Conservation (phyloP, 2,888 invertebrate species). For the Himalopsyche tibetana region DNA sequence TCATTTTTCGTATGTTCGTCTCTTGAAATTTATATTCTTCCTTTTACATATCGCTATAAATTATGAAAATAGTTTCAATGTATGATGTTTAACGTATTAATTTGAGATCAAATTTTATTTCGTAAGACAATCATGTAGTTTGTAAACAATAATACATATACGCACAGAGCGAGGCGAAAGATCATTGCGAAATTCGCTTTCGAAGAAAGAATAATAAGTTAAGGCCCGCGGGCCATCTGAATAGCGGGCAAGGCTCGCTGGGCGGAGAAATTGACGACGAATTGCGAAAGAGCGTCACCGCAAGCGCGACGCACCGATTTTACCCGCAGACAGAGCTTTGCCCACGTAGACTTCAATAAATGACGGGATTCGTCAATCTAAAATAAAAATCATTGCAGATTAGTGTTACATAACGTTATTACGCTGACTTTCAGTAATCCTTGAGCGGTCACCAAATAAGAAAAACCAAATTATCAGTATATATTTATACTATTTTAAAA, state of each 20-base stretch:
- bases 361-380: constrained; percentile 16
- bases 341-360: constrained; percentile 8
- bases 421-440: constrained; percentile 7
- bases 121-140: neutral
- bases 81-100: too few species aligned
- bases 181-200: constrained; percentile 38
- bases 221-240: constrained; percentile 16
- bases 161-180: constrained; percentile 38
- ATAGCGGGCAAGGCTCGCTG: constrained; percentile 36
- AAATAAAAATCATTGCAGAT: constrained; percentile 23
- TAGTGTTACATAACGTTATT: neutral
- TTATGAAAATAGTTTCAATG: too few species aligned
- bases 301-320: neutral
- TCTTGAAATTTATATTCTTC: too few species aligned
- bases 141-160: constrained; percentile 25
- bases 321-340: neutral
- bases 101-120: neutral
- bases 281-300: constrained; percentile 22
- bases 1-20: too few species aligned
- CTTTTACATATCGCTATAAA: too few species aligned
- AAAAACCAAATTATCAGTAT: neutral
- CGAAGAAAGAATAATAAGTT: constrained; percentile 23
- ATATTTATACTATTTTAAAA: constrained; percentile 22
- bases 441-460: neutral
- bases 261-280: constrained; percentile 20